Evolutionary conservation across 2,888 invertebrate genomes (phyloP).

Genomic region (Argyra leucocephala): DNA sequence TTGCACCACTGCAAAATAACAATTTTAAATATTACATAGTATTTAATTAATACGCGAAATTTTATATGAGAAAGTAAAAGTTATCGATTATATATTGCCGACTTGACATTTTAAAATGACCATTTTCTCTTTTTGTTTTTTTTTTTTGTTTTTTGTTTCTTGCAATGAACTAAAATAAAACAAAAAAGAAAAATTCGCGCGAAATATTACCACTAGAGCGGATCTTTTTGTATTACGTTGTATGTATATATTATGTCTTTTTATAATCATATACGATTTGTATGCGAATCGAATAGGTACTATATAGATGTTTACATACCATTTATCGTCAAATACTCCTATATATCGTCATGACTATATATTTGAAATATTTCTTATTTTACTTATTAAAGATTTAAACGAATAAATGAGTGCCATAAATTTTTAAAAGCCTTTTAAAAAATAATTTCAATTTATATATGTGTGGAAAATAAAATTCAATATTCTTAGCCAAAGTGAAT

Average conservation of each 20-base stretch:
- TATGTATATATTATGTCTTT: too few relatives aligned
- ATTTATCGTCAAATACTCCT: not conserved
- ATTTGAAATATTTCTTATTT: not conserved
- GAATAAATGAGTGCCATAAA: not conserved
- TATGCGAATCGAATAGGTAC: too few relatives aligned
- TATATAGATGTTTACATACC: too few relatives aligned
- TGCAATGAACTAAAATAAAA: too few relatives aligned
- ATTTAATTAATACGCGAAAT: not conserved
- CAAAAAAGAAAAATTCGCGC: not conserved
- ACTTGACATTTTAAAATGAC: not conserved
- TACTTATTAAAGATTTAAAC: not conserved
- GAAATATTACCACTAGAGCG: not conserved
- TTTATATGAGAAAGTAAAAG: not conserved
- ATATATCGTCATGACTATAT: too few relatives aligned
- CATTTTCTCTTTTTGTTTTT: not conserved
- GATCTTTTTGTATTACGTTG: too few relatives aligned
- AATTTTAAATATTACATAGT: not conserved
- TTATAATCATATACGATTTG: too few relatives aligned
- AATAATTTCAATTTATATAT: conserved; percentile 2
- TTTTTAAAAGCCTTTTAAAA: not conserved
- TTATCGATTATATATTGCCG: conserved; percentile 2
- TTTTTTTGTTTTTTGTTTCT: too few relatives aligned
- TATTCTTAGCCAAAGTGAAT: too few relatives aligned
- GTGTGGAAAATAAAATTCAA: not conserved
- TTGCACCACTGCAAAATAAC: not conserved